Evolutionary conservation across 1,140 invertebrate genomes (phyloP).

Genomic region (Aphis craccivora): DNA sequence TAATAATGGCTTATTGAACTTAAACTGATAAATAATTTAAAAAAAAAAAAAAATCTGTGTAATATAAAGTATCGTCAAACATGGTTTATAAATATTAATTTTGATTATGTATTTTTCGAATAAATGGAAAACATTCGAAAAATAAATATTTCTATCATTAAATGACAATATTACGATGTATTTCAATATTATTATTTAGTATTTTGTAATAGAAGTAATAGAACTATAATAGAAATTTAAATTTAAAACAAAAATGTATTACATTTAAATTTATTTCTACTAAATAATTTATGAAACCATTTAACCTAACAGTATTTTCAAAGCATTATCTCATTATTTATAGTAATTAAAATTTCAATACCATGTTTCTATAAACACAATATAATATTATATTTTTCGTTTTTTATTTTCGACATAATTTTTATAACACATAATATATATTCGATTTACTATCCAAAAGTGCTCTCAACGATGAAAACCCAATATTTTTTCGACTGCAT

Average conservation of each 20-base stretch:
- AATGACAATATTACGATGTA: neutral
- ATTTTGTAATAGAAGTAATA: neutral
- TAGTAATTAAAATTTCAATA: neutral
- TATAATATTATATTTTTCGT: neutral
- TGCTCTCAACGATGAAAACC: no score
- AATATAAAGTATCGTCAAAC: neutral
- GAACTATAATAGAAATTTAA: neutral
- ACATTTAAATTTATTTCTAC: neutral
- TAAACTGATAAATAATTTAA: no score
- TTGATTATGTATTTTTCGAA: neutral
- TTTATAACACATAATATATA: neutral
- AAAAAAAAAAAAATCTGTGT: neutral
- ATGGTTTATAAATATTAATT: neutral
- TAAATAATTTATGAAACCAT: neutral
- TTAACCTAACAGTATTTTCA: neutral
- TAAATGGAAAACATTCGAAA: neutral
- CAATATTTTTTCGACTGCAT: no score
- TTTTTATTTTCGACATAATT: neutral
- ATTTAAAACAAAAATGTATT: neutral
- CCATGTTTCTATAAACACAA: neutral
- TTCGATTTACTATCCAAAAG: no score
- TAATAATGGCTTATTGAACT: neutral
- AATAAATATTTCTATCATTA: neutral
- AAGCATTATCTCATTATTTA: neutral
- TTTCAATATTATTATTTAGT: neutral